phyloP scores from a whole-genome alignment of 2,797 vertebrate genomes.

The Gouania willdenowi region DNA sequence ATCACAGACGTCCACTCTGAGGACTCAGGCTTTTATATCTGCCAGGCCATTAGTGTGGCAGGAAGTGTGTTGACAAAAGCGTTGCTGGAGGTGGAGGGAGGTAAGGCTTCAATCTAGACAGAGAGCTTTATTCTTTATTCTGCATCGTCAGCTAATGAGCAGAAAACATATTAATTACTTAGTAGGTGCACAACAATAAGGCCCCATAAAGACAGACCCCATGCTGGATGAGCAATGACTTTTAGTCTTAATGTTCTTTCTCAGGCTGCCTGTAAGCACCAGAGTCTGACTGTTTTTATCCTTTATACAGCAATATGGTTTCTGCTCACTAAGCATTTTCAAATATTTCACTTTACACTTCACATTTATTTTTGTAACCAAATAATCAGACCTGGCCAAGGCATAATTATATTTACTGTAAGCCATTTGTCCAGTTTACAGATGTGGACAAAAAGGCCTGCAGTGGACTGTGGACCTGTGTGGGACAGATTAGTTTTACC shows the following conservation, averaged over 20 bases:
- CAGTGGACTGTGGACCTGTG: no score
- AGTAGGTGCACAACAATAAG: conserved; percentile 29
- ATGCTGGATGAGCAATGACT: conserved; percentile 34
- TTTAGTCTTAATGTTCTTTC: conserved; percentile 28
- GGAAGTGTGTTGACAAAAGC: conserved; percentile 90
- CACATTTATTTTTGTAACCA: conserved; percentile 6
- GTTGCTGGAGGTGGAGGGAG: conserved; percentile 82
- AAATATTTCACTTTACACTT: conserved; percentile 13
- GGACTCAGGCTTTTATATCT: conserved; percentile 92
- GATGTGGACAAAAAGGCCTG: no score
- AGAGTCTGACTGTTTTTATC: conserved; percentile 16
- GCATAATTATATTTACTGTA: conserved; percentile 6
- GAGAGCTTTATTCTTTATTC: conserved; percentile 16
- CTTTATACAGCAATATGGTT: conserved; percentile 24
- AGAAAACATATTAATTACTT: conserved; percentile 42
- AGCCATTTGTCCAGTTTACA: neutral
- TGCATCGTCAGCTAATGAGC: conserved; percentile 31
- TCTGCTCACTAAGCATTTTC: conserved; percentile 28
- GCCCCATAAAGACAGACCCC: conserved; percentile 9
- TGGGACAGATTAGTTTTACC: no score
- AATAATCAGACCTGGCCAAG: conserved; percentile 6
- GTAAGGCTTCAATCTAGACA: conserved; percentile 54
- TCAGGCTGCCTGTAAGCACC: conserved; percentile 27
- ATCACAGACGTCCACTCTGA: conserved; percentile 78
- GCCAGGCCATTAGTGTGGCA: conserved; percentile 95